Base-by-base conservation (phyloP, 1,140 invertebrate genomes). In the Diorhabda carinulata region DNA sequence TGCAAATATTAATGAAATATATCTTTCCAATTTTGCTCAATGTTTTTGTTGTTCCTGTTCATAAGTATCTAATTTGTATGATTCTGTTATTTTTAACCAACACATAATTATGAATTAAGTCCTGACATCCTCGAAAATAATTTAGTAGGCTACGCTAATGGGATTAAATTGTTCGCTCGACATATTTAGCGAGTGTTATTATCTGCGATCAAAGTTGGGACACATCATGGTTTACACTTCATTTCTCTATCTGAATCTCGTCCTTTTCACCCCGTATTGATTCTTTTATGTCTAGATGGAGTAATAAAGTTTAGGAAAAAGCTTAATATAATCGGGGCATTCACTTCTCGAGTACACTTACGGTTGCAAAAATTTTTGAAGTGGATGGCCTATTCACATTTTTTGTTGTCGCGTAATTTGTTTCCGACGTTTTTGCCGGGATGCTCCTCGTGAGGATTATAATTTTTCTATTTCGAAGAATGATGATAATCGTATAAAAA, bases 221-320 rank as follows among this genome's bases (percentile, higher is more conserved):
- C 67, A 70, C 45, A 59, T 59, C 56, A 72, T 67, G 71, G 71
- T 72, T 74, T 74, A 72, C 73, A 72, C 68, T 72, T 70, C 73
- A 74, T 74, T 74, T 74, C 73, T 70, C 69, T 72, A 72, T 72
- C 73, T 68, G 67, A 69, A 67, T 66, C 41, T 64, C 58, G 62
- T 64, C 43, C 64, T 43, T 59, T 71, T 60, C 57, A 71, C 62
- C 67, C 66, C 64, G 65, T 67, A 59, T 64, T 67, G 65, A 71
- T 71, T 63, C 70, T 68, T 67, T 71, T 71, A 71, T 61, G 61
- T 67, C 57, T 67, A 43, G 5, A 57, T 56, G 43, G 4, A 57
- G 64, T 65, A 65, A 57, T 65, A 65, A 57, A 57, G 43, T 65
- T 65, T 65, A 64, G 9, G 40, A 9, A 65, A 65, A 57, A 65